Evolutionary conservation across 2,797 vertebrate genomes (phyloP), one percentile per base, ranked within the genome.

Genomic region (Arrhamphus sclerolepis): DNA sequence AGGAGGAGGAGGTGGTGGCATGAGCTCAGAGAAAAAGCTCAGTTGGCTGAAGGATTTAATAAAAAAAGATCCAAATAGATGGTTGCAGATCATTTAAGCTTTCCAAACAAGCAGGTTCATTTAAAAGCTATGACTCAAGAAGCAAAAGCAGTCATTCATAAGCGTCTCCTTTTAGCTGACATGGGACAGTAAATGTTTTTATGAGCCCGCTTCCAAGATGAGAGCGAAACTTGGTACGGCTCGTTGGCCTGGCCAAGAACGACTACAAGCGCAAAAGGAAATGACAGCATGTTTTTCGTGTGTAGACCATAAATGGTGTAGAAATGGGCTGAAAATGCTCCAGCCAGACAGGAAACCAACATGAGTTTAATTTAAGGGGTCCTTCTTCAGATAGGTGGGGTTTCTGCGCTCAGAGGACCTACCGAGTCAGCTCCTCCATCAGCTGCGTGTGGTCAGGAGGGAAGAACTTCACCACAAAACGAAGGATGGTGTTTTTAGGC

Each of bases 401-500:
- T 51, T 55, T 43, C 47, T 26, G 61, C 13, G 60, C 13, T 0
- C 39, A 20, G 22, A n/a, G 18, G 60, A 85, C 95, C 83, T 78
- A 98, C 98, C 96, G 96, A 85, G 96, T 98, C 79, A 99, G 91
- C 73, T 99, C 97, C 85, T 99, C 97, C 90, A 95, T 90, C 63
- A 99, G 91, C 70, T 98, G 96, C 16, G 95, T 92, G 1, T 97
- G 96, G 88, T 99, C 98, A 29, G 96, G 96, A 39, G 97, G 96
- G 82, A 99, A 99, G 88, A 98, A 99, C 85, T 99, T 99, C 86
- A 99, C 98, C 85, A 97, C 96, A 54, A 99, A 98, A 46, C 94
- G 95, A 47, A 98, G 92, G 75, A 97, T 92, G 60, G 95, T 92
- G 17, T 96, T 95, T 84, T 97, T 98, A n/a, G 96, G 96, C 78